Base-by-base conservation (phyloP, 2,113 vertebrate species). In the Tenrec ecaudatus region DNA sequence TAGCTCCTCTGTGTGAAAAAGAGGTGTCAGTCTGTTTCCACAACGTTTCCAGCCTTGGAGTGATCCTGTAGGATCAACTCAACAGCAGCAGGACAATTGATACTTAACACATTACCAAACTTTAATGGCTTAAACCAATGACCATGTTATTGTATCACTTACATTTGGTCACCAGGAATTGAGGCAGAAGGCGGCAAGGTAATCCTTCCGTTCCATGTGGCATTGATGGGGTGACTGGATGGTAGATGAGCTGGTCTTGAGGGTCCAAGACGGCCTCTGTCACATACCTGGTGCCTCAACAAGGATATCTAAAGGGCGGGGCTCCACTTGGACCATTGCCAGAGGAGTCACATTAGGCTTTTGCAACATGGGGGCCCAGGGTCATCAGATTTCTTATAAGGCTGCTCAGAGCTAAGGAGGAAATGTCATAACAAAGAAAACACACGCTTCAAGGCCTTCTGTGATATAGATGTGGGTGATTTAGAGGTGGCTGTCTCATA, bases 321-420 rank as follows among this genome's bases (percentile, higher is more conserved):
- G 36, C 38, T 19, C 3, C 2, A 6, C 31, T 1, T 53, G 47
- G 47, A 53, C 47, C 47, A 0, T 33, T 17, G 4, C n/a, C 15
- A 12, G 10, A 31, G 43, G 14, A 9, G 16, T 87, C 23, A 82
- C 66, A 3, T 0, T 0, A 77, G 60, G 40, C 31, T 4, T 66
- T n/a, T 62, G 38, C 53, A 87, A n/a, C 53, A 87, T 62, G 60
- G 29, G 64, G 31, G 4, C 57, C 19, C n/a, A 25, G 43, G 14
- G 47, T 57, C 53, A 57, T 82, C 62, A 6, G 10, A 57, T 84
- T 90, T 92, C 47, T 53, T 78, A 31, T 1, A 27, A 29, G 22
- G 16, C 40, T 12, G 3, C 19, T 78, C 33, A 40, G 23, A 66
- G 3, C 16, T 43, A 60, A 7, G 19, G 22, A 82, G 19, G 10